Conservation (phyloP, 2,888 invertebrate genomes). For the Thera britannica region DNA sequence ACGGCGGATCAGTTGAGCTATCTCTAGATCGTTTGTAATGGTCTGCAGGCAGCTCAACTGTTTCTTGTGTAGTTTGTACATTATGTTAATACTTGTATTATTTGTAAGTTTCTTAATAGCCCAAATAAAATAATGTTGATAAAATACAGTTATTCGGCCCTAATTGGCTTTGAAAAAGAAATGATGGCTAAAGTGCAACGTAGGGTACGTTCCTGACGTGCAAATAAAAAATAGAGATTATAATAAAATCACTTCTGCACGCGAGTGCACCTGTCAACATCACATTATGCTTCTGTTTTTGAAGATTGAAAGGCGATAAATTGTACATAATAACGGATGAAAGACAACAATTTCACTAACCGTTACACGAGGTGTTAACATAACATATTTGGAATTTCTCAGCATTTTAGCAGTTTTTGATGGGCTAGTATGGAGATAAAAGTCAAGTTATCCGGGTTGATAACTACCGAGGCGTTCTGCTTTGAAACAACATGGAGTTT, state of each 20-base stretch:
- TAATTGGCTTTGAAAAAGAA: too few relatives aligned
- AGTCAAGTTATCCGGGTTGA: background rate
- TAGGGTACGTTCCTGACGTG: too few relatives aligned
- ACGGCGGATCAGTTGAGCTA: too few relatives aligned
- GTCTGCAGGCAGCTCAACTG: too few relatives aligned
- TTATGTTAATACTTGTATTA: too few relatives aligned
- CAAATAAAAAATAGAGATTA: too few relatives aligned
- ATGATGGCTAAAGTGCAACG: too few relatives aligned
- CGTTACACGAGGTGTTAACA: constrained; percentile 34
- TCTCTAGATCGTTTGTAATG: too few relatives aligned
- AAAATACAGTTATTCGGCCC: too few relatives aligned
- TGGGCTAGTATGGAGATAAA: background rate
- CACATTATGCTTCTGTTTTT: constrained; percentile 47
- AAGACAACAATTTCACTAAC: constrained; percentile 36
- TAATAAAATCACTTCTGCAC: constrained; percentile 26
- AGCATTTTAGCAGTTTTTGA: constrained; percentile 4
- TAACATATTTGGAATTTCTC: constrained; percentile 27
- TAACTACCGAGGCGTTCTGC: background rate
- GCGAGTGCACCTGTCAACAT: constrained; percentile 44
- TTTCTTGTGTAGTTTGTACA: too few relatives aligned
- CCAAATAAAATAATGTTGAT: too few relatives aligned
- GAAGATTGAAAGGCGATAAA: constrained; percentile 50
- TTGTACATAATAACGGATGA: constrained; percentile 45
- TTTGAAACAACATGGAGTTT: background rate
- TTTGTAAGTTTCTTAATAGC: too few relatives aligned